Conservation (phyloP, 1,140 invertebrate species). For the Elymnias hypermnestra region DNA sequence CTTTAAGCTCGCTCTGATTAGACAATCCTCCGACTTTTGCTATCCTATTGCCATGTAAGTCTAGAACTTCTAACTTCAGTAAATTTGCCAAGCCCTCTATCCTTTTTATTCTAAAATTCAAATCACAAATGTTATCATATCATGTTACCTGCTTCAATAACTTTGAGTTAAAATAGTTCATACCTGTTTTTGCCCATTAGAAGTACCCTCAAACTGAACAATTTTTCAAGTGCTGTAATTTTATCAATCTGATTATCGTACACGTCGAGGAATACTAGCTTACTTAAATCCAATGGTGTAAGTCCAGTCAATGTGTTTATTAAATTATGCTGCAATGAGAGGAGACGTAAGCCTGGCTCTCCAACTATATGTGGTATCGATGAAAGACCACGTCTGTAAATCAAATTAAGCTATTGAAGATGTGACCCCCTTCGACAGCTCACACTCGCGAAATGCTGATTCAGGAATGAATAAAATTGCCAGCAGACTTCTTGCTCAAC, state of each 20-base stretch:
- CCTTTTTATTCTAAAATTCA: conserved; percentile 79
- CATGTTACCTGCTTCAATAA: too few relatives aligned
- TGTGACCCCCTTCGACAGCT: too few relatives aligned
- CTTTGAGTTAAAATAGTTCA: too few relatives aligned
- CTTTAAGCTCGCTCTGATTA: conserved; percentile 85
- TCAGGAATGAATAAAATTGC: too few relatives aligned
- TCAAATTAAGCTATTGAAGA: too few relatives aligned
- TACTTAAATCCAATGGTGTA: conserved; percentile 77
- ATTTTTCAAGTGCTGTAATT: conserved; percentile 84
- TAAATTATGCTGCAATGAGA: conserved; percentile 94
- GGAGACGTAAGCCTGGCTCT: conserved; percentile 85
- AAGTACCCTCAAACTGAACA: conserved; percentile 88
- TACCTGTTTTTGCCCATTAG: conserved; percentile 92
- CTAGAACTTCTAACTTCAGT: conserved; percentile 89
- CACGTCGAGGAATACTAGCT: conserved; percentile 93
- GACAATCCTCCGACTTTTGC: conserved; percentile 74
- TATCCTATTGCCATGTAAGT: conserved; percentile 94
- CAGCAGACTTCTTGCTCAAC: too few relatives aligned
- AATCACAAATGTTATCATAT: too few relatives aligned
- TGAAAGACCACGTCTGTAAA: conserved; percentile 81
- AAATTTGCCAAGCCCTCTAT: conserved; percentile 86
- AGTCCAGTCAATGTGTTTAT: conserved; percentile 83
- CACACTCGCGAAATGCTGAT: too few relatives aligned
- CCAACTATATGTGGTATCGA: conserved; percentile 87
- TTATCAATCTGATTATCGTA: conserved; percentile 96